phyloP scores from a whole-genome alignment of 2,113 vertebrate species.

The Boleophthalmus pectinirostris region DNA sequence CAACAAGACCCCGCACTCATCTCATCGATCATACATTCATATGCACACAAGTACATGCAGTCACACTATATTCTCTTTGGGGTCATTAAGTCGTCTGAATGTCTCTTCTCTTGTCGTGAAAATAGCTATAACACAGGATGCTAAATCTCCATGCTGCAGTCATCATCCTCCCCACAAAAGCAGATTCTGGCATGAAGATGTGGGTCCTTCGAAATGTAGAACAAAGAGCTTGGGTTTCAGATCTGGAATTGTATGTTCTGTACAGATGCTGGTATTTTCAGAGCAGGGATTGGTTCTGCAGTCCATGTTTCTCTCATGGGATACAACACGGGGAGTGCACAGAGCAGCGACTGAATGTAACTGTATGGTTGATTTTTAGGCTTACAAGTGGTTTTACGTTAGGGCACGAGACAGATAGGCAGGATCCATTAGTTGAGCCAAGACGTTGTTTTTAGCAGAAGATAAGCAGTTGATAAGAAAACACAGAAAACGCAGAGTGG shows the following conservation, averaged over 20 bases:
- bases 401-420: constrained; percentile 60
- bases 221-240: constrained; percentile 48
- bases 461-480: constrained; percentile 26
- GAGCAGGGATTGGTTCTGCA: constrained; percentile 58
- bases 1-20: constrained; percentile 68
- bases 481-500: constrained; percentile 48
- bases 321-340: constrained; percentile 69
- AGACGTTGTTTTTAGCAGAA: constrained; percentile 63
- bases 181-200: constrained; percentile 52
- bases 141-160: constrained; percentile 71
- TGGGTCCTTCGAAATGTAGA: constrained; percentile 47
- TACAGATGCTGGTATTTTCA: constrained; percentile 96
- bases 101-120: constrained; percentile 72
- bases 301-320: constrained; percentile 66
- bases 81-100: constrained; percentile 65
- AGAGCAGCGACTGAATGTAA: constrained; percentile 50
- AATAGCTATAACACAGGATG: constrained; percentile 75
- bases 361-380: constrained; percentile 47
- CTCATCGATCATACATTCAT: constrained; percentile 28
- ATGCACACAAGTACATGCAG: constrained; percentile 35
- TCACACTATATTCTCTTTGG: constrained; percentile 70
- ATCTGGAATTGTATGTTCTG: constrained; percentile 87
- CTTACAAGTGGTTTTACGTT: constrained; percentile 55
- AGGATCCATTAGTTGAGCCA: constrained; percentile 50
- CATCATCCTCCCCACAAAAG: constrained; percentile 39